Base-by-base conservation (phyloP, 2,888 invertebrate genomes). In the Troilus luridus region DNA sequence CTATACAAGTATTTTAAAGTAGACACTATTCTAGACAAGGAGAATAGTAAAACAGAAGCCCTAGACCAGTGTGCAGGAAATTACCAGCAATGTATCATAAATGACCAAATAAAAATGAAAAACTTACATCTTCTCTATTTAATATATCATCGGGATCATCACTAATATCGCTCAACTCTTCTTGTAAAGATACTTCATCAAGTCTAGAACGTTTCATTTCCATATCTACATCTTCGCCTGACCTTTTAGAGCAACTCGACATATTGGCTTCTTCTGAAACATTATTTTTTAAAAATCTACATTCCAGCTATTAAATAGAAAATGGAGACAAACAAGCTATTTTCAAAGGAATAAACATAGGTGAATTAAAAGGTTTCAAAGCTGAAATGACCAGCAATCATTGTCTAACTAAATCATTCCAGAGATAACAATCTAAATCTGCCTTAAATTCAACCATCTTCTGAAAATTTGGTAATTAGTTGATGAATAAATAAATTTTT, bases 141-240 rank as follows among this genome's bases (percentile, higher is more conserved):
- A 98, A 95, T 93, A 98, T 97, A 93, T 98, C 98, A 94, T 98
- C 98, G 91, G 97, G 97, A 94, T 98, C 98, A 93, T 98, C 98
- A 93, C 98, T 98, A 92, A 98, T 97, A 94, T 98, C 98, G 94
- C 98, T 98, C 21, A 98, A 95, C 94, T 97, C 97, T 93, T 93
- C 94, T 62, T 93, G 93, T 24, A 93, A 92, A 60, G 92, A 94
- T 93, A 92, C 90, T 56, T 93, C 93, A 41, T 92, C 92, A 17
- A 92, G 72, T 56, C 92, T 72, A 81, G 92, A 92, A 92, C 95
- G 95, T 93, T 96, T 96, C 14, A 88, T 90, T 67, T 88, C 91
- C 14, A 60, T 77, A 14, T 91, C 91, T 54, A 88, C 88, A 10
- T 62, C 85, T 11, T 77, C 92, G 19, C 81, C 27, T 56, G 62